A percentile compares a stretch with the other conserved stretches of the same genome.
Evolutionary conservation across 2,888 invertebrate genomes (phyloP).

Genomic region (Craniophora ligustri): DNA sequence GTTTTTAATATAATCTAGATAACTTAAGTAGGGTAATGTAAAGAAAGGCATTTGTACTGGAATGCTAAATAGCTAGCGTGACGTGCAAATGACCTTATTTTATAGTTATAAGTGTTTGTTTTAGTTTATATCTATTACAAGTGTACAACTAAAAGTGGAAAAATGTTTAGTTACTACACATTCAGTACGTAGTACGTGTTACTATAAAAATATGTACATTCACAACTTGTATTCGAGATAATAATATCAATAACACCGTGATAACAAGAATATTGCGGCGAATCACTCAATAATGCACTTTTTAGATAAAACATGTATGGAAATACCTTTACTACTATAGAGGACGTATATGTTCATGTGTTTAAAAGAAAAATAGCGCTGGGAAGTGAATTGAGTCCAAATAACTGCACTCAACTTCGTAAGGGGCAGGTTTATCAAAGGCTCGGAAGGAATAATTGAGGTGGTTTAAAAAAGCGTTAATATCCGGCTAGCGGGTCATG

Average conservation of each 20-base stretch:
- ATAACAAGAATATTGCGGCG: too few relatives aligned
- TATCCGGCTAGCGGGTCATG: constrained; percentile 82
- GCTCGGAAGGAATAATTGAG: constrained; percentile 61
- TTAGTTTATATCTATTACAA: too few relatives aligned
- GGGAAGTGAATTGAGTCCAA: not conserved
- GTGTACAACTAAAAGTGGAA: too few relatives aligned
- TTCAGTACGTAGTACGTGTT: too few relatives aligned
- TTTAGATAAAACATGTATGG: too few relatives aligned
- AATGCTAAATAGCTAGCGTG: constrained; percentile 66
- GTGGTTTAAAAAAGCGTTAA: constrained; percentile 73
- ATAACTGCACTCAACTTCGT: constrained; percentile 24
- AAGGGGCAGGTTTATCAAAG: constrained; percentile 36
- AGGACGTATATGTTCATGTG: too few relatives aligned
- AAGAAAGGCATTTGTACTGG: constrained; percentile 67
- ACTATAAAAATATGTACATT: too few relatives aligned
- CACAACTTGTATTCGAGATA: too few relatives aligned
- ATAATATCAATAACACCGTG: too few relatives aligned
- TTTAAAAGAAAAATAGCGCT: constrained; percentile 3
- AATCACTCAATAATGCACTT: too few relatives aligned
- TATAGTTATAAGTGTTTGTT: constrained; percentile 35
- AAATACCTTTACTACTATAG: too few relatives aligned
- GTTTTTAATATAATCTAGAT: constrained; percentile 15
- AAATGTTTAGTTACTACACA: too few relatives aligned
- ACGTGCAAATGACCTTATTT: constrained; percentile 69
- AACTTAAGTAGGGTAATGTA: constrained; percentile 62